Evolutionary conservation across 2,113 vertebrate species (phyloP).

Genomic region (Platichthys stellatus): DNA sequence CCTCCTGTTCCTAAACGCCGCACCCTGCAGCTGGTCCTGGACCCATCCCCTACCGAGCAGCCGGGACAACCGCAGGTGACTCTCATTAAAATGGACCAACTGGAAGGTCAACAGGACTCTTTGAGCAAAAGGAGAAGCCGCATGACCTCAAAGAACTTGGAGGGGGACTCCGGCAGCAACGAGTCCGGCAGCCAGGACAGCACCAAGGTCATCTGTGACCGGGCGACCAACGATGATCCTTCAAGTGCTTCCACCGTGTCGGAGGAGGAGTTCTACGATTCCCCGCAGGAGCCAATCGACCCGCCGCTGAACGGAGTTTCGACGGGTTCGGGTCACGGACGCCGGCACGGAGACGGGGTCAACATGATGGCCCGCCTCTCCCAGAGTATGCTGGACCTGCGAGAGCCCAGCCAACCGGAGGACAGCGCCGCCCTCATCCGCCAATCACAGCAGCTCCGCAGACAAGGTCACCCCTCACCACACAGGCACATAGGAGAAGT

Average conservation of each 20-base stretch:
- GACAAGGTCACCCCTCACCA: conserved; percentile 42
- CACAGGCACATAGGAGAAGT: conserved; percentile 76
- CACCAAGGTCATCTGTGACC: conserved; percentile 73
- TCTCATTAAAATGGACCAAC: conserved; percentile 65
- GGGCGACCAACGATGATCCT: conserved; percentile 55
- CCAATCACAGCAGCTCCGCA: conserved; percentile 67
- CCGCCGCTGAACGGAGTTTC: conserved; percentile 61
- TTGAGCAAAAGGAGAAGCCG: not conserved
- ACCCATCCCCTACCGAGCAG: conserved; percentile 28
- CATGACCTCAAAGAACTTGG: conserved; percentile 8
- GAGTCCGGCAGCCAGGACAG: conserved; percentile 73
- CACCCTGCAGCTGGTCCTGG: conserved; percentile 82
- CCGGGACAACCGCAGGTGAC: conserved; percentile 61
- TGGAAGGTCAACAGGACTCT: conserved; percentile 15
- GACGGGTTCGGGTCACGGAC: conserved; percentile 58
- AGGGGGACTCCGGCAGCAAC: conserved; percentile 49
- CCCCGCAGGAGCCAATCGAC: conserved; percentile 33
- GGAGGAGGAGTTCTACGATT: conserved; percentile 89
- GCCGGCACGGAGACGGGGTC: conserved; percentile 65
- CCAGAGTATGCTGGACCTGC: conserved; percentile 84
- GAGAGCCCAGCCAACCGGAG: conserved; percentile 58
- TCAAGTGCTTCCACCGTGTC: conserved; percentile 88
- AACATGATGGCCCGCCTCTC: conserved; percentile 84
- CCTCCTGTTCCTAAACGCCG: conserved; percentile 90
- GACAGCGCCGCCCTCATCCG: conserved; percentile 55